phyloP scores from a whole-genome alignment of 2,797 vertebrate genomes.

The Lacerta viridis region DNA sequence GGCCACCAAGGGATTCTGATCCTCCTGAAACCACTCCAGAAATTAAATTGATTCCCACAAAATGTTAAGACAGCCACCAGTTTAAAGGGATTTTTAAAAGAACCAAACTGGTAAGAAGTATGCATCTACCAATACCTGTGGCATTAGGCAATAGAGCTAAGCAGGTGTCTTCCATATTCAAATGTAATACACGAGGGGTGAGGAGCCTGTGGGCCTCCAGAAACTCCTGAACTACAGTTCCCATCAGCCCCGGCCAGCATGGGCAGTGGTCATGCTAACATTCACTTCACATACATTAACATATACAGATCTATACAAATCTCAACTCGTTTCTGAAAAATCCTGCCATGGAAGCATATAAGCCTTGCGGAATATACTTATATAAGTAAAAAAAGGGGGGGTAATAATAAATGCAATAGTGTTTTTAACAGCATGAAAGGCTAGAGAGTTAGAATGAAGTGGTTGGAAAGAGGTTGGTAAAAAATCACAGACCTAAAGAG shows the following conservation, averaged over 20 bases:
- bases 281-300: not conserved
- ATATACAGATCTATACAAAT: not conserved
- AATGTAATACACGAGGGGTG: not conserved
- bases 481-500: slow-evolving; percentile 15
- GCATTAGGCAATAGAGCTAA: not conserved
- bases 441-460: not conserved
- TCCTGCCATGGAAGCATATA: not conserved
- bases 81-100: not conserved
- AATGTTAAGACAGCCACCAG: not conserved
- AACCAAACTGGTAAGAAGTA: not conserved
- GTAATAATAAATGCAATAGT: not conserved
- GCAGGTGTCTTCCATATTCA: not conserved
- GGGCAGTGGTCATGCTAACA: not conserved
- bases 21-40: not conserved
- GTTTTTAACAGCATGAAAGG: not conserved
- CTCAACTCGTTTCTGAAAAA: not conserved
- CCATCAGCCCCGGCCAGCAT: not conserved
- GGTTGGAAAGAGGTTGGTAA: not conserved
- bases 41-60: not conserved
- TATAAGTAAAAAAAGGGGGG: not conserved
- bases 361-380: not conserved
- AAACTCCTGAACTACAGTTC: not conserved
- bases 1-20: not conserved
- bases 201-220: not conserved
- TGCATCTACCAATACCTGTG: not conserved